Percentiles rank a stretch among this genome's conserved stretches.
phyloP scores from a whole-genome alignment of 35 echinoderm and acorn worm genomes.

The Heliocidaris erythrogramma region DNA sequence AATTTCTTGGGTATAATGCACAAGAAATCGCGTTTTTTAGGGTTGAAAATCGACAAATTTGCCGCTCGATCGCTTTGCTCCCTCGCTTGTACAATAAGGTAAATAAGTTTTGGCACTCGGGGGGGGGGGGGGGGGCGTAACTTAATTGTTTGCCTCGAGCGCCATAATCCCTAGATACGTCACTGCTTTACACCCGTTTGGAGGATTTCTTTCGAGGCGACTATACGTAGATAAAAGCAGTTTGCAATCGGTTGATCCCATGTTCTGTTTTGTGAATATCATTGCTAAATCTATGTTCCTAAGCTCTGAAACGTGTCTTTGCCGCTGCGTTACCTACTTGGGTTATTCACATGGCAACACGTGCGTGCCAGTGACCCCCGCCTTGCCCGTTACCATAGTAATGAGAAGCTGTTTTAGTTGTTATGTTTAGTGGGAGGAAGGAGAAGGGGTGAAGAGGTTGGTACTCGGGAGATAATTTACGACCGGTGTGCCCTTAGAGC shows the following conservation, averaged over 20 bases:
- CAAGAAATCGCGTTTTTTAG: no score
- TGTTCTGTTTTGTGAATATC: background rate
- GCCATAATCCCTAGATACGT: no score
- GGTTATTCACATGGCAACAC: background rate
- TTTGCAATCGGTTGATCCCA: background rate
- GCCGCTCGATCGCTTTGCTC: no score
- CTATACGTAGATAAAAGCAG: background rate
- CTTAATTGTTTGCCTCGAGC: no score
- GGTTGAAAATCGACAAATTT: no score
- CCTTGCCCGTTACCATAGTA: background rate
- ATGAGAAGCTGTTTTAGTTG: background rate
- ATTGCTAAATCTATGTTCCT: background rate
- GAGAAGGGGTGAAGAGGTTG: background rate
- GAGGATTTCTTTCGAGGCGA: background rate
- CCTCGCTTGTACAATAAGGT: no score
- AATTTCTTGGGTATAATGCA: no score
- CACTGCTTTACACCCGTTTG: no score
- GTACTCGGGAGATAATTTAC: background rate
- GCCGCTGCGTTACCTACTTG: background rate
- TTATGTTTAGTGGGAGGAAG: background rate
- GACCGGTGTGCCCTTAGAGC: background rate
- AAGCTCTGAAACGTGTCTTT: background rate
- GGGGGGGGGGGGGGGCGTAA: no score
- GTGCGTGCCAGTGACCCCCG: background rate
- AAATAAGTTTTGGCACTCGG: no score